Conservation (phyloP, 2,888 invertebrate genomes). For the Andrena haemorrhoa region DNA sequence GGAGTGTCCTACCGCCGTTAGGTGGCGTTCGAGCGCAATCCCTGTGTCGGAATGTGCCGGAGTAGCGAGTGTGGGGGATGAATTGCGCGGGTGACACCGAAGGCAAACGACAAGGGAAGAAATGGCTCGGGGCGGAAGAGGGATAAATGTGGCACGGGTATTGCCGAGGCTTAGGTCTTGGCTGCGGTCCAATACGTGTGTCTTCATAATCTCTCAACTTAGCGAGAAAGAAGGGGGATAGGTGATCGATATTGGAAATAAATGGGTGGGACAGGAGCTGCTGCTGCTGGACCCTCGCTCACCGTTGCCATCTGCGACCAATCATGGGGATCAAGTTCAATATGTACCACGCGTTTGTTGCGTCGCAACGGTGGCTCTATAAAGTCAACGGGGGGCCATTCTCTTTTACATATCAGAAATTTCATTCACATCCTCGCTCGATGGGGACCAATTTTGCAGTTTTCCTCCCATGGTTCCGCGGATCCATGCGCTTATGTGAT, state of each 20-base stretch:
- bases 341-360: neutral
- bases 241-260: constrained; percentile 38
- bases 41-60: neutral
- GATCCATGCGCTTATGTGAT: no score
- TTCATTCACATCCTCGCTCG: no score
- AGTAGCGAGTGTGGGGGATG: constrained; percentile 17
- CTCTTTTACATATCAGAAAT: no score
- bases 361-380: no score
- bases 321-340: constrained; percentile 5
- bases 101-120: constrained; percentile 37
- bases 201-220: constrained; percentile 75
- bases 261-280: neutral
- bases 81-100: constrained; percentile 34
- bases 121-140: constrained; percentile 20
- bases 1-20: neutral
- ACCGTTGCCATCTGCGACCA: constrained; percentile 28
- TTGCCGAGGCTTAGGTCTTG: constrained; percentile 67
- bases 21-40: neutral
- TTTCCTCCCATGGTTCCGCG: no score
- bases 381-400: no score
- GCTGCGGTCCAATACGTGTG: constrained; percentile 69
- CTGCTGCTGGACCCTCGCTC: constrained; percentile 24
- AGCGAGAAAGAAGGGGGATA: constrained; percentile 48
- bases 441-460: no score
- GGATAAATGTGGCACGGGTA: constrained; percentile 58